Evolutionary conservation across 2,113 vertebrate species (phyloP).

Genomic region (Hemiscyllium ocellatum): DNA sequence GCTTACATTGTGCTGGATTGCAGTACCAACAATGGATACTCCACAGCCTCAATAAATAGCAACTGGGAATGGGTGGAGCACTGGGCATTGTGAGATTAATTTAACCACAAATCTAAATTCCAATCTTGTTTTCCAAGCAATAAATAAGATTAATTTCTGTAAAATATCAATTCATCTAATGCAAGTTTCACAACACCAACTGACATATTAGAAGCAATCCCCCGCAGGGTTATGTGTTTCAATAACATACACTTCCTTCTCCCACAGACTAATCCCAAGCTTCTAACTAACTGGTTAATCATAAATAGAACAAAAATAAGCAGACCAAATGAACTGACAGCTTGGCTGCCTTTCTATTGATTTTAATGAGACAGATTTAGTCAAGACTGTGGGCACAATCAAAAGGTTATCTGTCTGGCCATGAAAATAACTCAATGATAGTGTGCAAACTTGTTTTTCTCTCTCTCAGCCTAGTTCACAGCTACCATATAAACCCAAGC

Average conservation of each 20-base stretch:
- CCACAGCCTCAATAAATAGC: background rate
- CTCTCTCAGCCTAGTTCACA: background rate
- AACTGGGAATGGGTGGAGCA: background rate
- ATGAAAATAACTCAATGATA: background rate
- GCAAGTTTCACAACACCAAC: background rate
- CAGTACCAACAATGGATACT: background rate
- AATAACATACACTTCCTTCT: background rate
- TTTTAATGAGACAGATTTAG: background rate
- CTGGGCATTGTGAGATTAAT: background rate
- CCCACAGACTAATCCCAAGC: background rate
- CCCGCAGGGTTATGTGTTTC: background rate
- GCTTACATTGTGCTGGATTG: background rate
- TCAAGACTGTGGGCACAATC: background rate
- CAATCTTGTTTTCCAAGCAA: background rate
- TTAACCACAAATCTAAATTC: background rate
- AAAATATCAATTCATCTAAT: background rate
- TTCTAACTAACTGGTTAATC: background rate
- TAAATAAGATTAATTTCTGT: background rate
- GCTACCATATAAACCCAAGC: background rate
- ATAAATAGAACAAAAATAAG: background rate
- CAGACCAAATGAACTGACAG: background rate
- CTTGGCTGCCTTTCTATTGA: background rate
- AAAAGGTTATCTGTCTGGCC: background rate
- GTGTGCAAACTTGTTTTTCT: background rate
- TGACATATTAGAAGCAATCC: background rate